Evolutionary conservation across 2,113 vertebrate genomes (phyloP), one percentile per base, ranked within the genome.

Genomic region (Gobiocypris rarus): DNA sequence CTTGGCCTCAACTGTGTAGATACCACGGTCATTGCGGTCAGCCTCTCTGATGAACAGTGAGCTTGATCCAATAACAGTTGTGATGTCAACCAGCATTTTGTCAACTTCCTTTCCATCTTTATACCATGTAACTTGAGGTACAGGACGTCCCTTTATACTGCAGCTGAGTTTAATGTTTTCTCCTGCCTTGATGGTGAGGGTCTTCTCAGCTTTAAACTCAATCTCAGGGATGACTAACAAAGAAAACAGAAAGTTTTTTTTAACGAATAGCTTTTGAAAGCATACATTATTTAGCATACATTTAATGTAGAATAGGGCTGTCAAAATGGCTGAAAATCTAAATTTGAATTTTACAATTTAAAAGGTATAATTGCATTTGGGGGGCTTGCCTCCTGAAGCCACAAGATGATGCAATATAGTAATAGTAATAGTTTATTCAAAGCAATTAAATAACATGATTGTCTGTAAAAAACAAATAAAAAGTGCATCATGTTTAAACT

Each of bases 51-150:
- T 92, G 85, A 98, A 99, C 84, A 99, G 82, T 70, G 93, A 96
- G 86, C 96, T 99, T 73, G 93, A 94, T 88, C 98, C 98, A 87
- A 99, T 96, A 79, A 90, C 93, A 76, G 93, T 95, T 14, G 93
- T 97, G 86, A 99, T 95, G 89, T 98, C 98, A 84, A 97, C 95
- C 93, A 96, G 95, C 85, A 86, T 95, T 90, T 96, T 98, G 84
- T 99, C 97, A 70, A 99, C 96, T 92, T 99, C 97, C 85, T 94
- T 95, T 84, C 97, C 97, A 81, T 98, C 96, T 90, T 96, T 99
- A 91, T 96, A 95, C 98, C 98, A 99, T 41, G 94, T 91, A 77
- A 99, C 94, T 88, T 96, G 96, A 88, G 98, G 98, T 83, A 99
- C 93, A 83, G 98, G 98, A 19, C 98, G 95, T 80, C 98, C 98